phyloP scores from a whole-genome alignment of 2,113 vertebrate genomes.

The Pipa parva region DNA sequence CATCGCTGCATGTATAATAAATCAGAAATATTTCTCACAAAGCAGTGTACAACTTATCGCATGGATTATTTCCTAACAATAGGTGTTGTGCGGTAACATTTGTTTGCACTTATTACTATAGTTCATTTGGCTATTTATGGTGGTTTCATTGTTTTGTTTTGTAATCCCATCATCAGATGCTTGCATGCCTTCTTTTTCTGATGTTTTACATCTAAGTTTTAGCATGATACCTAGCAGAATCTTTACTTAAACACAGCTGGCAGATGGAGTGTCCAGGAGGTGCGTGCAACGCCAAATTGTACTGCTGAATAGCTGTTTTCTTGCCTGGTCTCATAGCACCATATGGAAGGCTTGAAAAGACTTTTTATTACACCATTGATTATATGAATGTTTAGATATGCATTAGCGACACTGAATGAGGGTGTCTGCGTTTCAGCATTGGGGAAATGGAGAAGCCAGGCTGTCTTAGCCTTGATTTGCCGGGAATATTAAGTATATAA shows the following conservation, averaged over 20 bases:
- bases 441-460: background rate
- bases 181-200: no score
- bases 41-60: no score
- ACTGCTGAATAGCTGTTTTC: conserved; percentile 1
- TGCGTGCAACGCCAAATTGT: background rate
- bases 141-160: no score
- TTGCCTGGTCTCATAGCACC: background rate
- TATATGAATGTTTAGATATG: conserved; percentile 27
- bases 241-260: conserved; percentile 11
- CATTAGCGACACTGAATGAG: conserved; percentile 15
- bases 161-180: no score
- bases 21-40: no score
- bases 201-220: no score
- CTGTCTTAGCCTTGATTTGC: conserved; percentile 15
- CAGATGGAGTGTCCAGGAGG: conserved; percentile 7
- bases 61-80: no score
- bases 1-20: no score
- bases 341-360: conserved; percentile 31
- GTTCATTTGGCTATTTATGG: no score
- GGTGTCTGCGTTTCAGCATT: background rate
- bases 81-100: no score
- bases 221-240: no score
- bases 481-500: background rate
- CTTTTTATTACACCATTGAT: conserved; percentile 17
- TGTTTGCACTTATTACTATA: no score